These are phyloP conservation scores for Patella pellucida DNA, from an alignment of 2,888 invertebrate genomes.

Conservation along the genomic window DNA sequence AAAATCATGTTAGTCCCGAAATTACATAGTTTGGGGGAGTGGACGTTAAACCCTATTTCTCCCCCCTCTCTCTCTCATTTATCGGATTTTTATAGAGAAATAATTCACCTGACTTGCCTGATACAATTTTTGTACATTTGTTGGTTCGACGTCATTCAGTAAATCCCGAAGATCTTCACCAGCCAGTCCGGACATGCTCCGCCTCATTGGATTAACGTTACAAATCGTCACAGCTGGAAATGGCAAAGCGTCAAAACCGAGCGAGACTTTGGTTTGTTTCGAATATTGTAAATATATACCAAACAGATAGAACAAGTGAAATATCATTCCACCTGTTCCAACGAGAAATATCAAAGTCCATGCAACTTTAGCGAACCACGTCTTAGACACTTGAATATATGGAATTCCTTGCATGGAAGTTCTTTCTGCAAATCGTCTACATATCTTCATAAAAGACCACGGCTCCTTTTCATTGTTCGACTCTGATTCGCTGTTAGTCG, in stretches of 20 bases:
- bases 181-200: background rate
- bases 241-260: slow-evolving; percentile 42
- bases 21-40: too few relatives aligned
- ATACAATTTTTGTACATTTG: background rate
- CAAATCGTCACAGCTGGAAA: slow-evolving; percentile 53
- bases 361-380: slow-evolving; percentile 14
- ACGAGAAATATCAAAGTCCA: slow-evolving; percentile 40
- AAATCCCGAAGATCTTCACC: slow-evolving; percentile 4
- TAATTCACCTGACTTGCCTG: background rate
- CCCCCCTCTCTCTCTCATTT: too few relatives aligned
- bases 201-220: slow-evolving; percentile 48
- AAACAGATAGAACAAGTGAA: slow-evolving; percentile 38
- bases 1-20: too few relatives aligned
- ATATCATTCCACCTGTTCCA: slow-evolving; percentile 29
- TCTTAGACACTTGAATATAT: background rate
- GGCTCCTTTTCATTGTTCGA: background rate
- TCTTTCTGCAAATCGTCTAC: background rate
- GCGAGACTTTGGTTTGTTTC: slow-evolving; percentile 37
- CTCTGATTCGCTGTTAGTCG: too few relatives aligned
- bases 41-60: too few relatives aligned
- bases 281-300: slow-evolving; percentile 38
- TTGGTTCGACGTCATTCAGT: background rate
- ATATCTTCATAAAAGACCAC: background rate
- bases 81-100: too few relatives aligned
- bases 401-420: background rate